Evolutionary conservation across 2,113 vertebrate genomes (phyloP).

Genomic region (Thalassoma bifasciatum): DNA sequence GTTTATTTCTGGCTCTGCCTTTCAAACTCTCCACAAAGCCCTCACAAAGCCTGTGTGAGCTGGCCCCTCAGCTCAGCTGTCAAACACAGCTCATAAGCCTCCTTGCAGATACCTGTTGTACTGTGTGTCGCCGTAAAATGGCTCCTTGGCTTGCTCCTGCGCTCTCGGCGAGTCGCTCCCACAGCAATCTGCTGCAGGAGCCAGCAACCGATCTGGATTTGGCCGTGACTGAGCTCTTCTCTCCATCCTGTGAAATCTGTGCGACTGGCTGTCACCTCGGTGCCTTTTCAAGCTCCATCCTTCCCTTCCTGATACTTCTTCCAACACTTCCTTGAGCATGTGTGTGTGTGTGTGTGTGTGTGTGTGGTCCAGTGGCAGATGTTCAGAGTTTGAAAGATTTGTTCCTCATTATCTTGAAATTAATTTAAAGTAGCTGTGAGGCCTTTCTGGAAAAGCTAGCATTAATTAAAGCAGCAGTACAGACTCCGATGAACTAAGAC

Average conservation of each 20-base stretch:
- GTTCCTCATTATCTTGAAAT: too few relatives aligned
- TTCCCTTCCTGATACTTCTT: background rate
- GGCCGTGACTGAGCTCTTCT: background rate
- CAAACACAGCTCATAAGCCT: conserved; percentile 28
- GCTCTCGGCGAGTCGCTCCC: conserved; percentile 17
- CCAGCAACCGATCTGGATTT: conserved; percentile 31
- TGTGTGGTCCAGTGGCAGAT: background rate
- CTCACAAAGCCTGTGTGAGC: conserved; percentile 64
- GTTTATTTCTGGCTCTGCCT: conserved; percentile 65
- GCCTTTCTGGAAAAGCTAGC: too few relatives aligned
- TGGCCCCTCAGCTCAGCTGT: conserved; percentile 45
- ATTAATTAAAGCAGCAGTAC: too few relatives aligned
- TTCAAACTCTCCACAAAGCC: conserved; percentile 57
- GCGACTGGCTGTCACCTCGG: conserved; percentile 5
- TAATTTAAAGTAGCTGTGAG: too few relatives aligned
- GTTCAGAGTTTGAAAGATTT: too few relatives aligned
- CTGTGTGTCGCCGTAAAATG: conserved; percentile 21
- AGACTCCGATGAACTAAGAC: too few relatives aligned
- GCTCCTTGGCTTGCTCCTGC: conserved; percentile 24
- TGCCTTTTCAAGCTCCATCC: conserved; percentile 7
- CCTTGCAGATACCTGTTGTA: conserved; percentile 45
- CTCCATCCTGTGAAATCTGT: conserved; percentile 23
- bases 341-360: background rate
- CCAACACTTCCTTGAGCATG: background rate
- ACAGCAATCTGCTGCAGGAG: conserved; percentile 25